A percentile compares a stretch with the other conserved stretches of the same genome.
Evolutionary conservation across 2,888 invertebrate species (phyloP).

Genomic region (Cacoxenus indagator): DNA sequence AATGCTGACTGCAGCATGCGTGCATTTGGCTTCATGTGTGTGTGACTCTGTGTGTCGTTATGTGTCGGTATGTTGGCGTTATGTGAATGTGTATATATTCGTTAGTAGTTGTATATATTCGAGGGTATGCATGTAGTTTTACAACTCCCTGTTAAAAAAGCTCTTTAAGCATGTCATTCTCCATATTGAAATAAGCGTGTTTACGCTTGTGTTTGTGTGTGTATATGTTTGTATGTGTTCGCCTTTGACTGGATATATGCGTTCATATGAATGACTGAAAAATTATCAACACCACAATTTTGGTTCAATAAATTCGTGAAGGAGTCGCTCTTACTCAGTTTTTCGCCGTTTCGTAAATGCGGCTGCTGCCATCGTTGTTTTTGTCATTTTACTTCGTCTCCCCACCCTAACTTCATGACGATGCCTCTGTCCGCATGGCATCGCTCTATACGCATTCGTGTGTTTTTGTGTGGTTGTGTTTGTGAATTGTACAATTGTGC

Average conservation of each 20-base stretch:
- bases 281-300: constrained; percentile 11
- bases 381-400: not conserved
- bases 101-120: not conserved
- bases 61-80: too few species aligned
- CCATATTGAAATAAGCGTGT: constrained; percentile 2
- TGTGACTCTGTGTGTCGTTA: not conserved
- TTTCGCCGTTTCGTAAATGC: not conserved
- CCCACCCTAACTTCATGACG: not conserved
- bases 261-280: constrained; percentile 3
- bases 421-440: not conserved
- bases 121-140: not conserved
- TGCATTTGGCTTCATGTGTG: not conserved
- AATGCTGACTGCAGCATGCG: not conserved
- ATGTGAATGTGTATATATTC: not conserved
- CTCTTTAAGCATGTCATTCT: not conserved
- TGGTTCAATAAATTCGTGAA: constrained; percentile 2
- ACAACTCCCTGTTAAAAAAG: not conserved
- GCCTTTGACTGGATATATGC: not conserved
- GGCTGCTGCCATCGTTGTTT: not conserved
- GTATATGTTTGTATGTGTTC: not conserved
- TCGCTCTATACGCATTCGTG: too few species aligned
- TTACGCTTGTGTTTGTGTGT: not conserved
- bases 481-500: constrained; percentile 1
- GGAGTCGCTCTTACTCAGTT: not conserved
- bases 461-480: not conserved